Base-by-base conservation (phyloP, 2,113 vertebrate genomes). In the Lutjanus erythropterus region DNA sequence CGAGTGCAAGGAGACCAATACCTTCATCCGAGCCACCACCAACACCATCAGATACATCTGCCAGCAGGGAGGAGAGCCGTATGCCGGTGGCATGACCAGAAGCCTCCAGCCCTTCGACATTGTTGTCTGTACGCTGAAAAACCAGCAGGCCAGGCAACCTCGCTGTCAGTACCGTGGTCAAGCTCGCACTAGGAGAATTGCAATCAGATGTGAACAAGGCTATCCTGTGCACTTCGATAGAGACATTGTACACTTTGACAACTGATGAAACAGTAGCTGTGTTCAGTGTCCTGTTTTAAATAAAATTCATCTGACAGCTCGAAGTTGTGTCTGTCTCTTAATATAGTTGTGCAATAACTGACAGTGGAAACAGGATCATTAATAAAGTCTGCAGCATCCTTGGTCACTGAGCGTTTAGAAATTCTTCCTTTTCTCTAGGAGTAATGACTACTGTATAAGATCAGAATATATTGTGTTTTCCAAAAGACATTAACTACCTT, bases 1-100 rank as follows among this genome's bases (percentile, higher is more conserved):
- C 7, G 5, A 12, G 12, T 90, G 89, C 18, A 89, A 85, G n/a
- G 29, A 78, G 1, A 76, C 39, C 14, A 87, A 88, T 1, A 87
- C 80, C 49, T 90, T 90, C 9, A 88, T 90, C 25, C 29, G 0
- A 5, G 70, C 87, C 10, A 59, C 3, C 27, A 2, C 27, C 9
- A 44, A 39, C 3, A 2, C 0, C 0, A 31, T 90, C n/a, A 83
- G 0, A 0, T 0, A 12, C 6, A 58, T 89, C 27, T 91, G 89
- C 55, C 0, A 0, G 0, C 0, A 0, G 0, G 89, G 60, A 60
- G 81, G 86, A 56, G 41, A n/a, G 62, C 80, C 7, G 3, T 53
- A 62, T 7, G 65, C 23, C 7, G 1, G 25, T 8, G 1, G 0
- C 0, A 7, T 81, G 76, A 91, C 27, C 9, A 75, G 1, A 44